These are phyloP conservation scores for Symphodus melops DNA, from an alignment of 2,113 vertebrate genomes.

Conservation along the genomic window DNA sequence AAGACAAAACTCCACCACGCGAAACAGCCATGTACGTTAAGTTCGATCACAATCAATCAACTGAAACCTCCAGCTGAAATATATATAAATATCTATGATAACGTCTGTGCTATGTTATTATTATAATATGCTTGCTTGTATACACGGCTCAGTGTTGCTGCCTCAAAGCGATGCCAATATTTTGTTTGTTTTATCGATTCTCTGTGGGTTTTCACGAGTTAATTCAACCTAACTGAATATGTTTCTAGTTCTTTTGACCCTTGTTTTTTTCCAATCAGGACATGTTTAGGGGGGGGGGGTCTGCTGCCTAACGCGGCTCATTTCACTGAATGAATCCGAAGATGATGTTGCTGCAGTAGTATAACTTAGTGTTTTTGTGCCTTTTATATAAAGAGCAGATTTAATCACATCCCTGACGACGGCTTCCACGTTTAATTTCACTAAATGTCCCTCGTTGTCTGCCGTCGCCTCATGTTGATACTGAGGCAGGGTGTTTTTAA, in stretches of 20 bases:
- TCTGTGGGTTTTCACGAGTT: conserved; percentile 57
- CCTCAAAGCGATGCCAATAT: conserved; percentile 69
- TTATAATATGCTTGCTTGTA: conserved; percentile 74
- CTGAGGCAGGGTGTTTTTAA: conserved; percentile 24
- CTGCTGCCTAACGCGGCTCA: conserved; percentile 48
- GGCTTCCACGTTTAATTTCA: conserved; percentile 24
- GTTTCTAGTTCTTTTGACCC: conserved; percentile 27
- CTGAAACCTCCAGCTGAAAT: conserved; percentile 73
- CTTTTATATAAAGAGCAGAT: conserved; percentile 65
- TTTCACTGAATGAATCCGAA: conserved; percentile 49
- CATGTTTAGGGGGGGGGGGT: conserved; percentile 9
- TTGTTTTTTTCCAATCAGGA: conserved; percentile 37
- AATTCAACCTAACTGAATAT: conserved; percentile 37
- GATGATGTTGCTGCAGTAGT: conserved; percentile 29
- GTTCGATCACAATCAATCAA: conserved; percentile 68
- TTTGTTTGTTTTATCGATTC: conserved; percentile 61
- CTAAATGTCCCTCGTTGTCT: neutral
- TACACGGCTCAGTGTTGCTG: conserved; percentile 69
- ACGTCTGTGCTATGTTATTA: conserved; percentile 66
- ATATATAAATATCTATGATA: conserved; percentile 68
- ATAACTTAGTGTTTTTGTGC: conserved; percentile 69
- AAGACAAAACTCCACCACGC: conserved; percentile 38
- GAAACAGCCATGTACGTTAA: conserved; percentile 48
- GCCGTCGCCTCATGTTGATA: neutral
- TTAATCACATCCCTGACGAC: conserved; percentile 32